phyloP scores from a whole-genome alignment of 2,797 vertebrate species.

The Synanceia verrucosa region DNA sequence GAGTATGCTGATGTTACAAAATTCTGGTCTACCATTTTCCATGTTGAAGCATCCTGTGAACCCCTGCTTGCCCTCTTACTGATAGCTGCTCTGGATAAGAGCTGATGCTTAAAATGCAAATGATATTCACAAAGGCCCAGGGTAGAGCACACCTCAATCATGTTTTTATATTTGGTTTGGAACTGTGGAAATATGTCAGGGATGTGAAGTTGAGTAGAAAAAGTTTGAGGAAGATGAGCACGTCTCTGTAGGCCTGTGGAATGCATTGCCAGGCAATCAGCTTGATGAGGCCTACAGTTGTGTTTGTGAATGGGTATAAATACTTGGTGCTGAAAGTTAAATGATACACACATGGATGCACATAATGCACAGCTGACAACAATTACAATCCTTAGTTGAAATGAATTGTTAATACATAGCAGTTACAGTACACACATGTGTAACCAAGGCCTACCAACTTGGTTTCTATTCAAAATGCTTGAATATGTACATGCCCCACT shows the following conservation, averaged over 20 bases:
- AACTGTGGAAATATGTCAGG: constrained; percentile 34
- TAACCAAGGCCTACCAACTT: constrained; percentile 27
- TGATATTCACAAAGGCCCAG: constrained; percentile 43
- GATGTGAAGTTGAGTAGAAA: constrained; percentile 4
- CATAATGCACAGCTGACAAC: constrained; percentile 63
- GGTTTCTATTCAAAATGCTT: constrained; percentile 27
- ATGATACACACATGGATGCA: constrained; percentile 62
- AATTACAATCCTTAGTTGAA: constrained; percentile 60
- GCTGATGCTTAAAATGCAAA: constrained; percentile 58
- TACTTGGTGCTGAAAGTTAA: constrained; percentile 66
- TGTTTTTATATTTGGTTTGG: constrained; percentile 47
- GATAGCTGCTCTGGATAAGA: constrained; percentile 45
- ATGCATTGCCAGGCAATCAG: constrained; percentile 35
- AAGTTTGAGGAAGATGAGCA: constrained; percentile 34
- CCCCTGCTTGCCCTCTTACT: constrained; percentile 28
- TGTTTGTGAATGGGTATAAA: constrained; percentile 57
- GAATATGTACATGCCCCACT: constrained; percentile 13
- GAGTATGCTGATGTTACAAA: constrained; percentile 31
- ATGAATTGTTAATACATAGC: constrained; percentile 58
- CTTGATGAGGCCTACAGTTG: constrained; percentile 46
- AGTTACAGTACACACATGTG: constrained; percentile 30
- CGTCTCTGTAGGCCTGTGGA: constrained; percentile 23
- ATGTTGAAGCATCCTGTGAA: constrained; percentile 17
- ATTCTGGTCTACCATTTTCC: neutral
- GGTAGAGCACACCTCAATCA: constrained; percentile 16